Conservation (phyloP, 2,113 vertebrate species). For the Crotophaga sulcirostris region DNA sequence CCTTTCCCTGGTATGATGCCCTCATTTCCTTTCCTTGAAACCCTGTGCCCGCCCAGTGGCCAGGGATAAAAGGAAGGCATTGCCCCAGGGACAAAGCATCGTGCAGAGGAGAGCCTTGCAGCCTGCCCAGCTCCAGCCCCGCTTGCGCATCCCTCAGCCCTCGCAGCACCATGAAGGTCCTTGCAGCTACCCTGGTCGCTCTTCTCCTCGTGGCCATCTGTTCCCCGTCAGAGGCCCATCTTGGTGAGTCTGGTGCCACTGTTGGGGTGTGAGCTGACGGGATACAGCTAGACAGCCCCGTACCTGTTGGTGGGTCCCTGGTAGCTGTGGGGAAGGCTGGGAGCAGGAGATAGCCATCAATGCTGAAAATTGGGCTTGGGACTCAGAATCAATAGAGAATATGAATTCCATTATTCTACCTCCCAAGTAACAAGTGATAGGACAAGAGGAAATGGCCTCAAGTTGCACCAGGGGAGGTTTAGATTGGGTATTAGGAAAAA, state of each 20-base stretch:
- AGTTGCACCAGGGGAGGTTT: too few species aligned
- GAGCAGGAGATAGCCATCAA: not conserved
- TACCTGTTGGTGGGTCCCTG: rapidly evolving
- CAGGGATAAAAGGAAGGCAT: not conserved
- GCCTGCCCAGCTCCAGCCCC: not conserved
- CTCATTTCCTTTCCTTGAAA: not conserved
- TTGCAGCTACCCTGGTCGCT: not conserved
- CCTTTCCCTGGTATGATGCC: not conserved
- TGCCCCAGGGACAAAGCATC: rapidly evolving
- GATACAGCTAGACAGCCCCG: not conserved
- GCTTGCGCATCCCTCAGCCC: rapidly evolving
- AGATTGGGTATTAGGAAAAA: too few species aligned
- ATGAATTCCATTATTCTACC: too few species aligned
- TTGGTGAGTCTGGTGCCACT: rapidly evolving
- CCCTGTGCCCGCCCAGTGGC: rapidly evolving
- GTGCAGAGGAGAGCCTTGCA: not conserved
- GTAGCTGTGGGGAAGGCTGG: not conserved
- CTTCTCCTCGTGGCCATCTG: not conserved
- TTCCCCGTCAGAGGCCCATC: not conserved
- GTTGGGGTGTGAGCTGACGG: rapidly evolving
- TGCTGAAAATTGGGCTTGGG: not conserved
- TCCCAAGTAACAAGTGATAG: too few species aligned
- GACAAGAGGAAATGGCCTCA: too few species aligned
- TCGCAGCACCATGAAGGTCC: conserved; percentile 5
- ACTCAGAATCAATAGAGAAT: too few species aligned